A percentile compares a stretch with the other conserved stretches of the same genome.
Conservation (phyloP, 2,888 invertebrate genomes). For the Aphrophora alni region DNA sequence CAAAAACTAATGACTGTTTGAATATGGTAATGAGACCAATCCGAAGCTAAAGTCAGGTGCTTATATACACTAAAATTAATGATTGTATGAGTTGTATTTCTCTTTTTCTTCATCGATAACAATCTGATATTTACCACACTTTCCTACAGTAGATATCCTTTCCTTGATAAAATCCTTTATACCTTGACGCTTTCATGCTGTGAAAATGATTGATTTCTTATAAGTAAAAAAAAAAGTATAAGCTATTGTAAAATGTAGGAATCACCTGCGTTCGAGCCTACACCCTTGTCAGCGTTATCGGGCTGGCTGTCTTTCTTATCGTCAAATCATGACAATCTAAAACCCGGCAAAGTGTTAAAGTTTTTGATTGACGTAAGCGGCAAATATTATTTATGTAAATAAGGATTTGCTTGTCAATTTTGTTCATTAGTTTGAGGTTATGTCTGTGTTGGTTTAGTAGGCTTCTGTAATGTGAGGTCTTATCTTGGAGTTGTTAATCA, state of each 20-base stretch:
- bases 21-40: no score
- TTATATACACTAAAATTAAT: no score
- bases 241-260: neutral
- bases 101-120: neutral
- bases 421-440: neutral
- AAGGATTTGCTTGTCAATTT: neutral
- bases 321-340: neutral
- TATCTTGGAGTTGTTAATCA: neutral
- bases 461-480: neutral
- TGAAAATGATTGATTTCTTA: neutral
- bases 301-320: neutral
- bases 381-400: neutral
- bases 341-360: neutral
- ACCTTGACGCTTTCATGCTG: neutral
- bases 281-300: neutral
- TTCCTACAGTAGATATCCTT: neutral
- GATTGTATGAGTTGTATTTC: no score
- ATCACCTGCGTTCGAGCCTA: neutral
- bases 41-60: no score
- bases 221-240: neutral
- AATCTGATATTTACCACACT: neutral
- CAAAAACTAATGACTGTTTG: no score
- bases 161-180: neutral
- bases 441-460: no score
- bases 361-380: neutral